Evolutionary conservation across 2,113 vertebrate genomes (phyloP).

Genomic region (Oceanites oceanicus): DNA sequence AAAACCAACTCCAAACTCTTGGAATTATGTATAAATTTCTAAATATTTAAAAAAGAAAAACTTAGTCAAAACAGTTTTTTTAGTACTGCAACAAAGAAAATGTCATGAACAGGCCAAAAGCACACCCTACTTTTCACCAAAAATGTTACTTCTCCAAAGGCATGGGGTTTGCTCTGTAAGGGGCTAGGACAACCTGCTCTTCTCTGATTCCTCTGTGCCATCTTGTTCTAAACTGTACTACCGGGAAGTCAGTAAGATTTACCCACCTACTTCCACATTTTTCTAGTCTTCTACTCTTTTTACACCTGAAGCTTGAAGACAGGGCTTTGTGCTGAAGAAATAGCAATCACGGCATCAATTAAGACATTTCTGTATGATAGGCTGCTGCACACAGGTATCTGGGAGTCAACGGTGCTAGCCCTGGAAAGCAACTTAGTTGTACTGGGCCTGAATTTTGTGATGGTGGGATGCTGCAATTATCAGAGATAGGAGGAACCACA

Average conservation of each 20-base stretch:
- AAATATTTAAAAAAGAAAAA: not conserved
- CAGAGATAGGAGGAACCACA: not conserved
- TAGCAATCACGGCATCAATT: not conserved
- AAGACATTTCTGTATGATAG: not conserved
- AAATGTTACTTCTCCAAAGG: not conserved
- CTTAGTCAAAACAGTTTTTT: not conserved
- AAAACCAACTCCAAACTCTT: not conserved
- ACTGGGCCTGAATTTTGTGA: not conserved
- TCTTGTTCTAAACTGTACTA: not conserved
- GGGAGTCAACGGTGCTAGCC: not conserved
- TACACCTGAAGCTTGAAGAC: not conserved
- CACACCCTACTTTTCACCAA: not conserved
- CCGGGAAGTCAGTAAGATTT: not conserved
- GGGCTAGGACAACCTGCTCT: not conserved
- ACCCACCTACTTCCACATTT: not conserved
- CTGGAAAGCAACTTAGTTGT: not conserved
- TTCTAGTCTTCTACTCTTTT: not conserved
- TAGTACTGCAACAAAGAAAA: not conserved
- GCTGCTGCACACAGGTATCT: not conserved
- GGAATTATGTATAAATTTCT: not conserved
- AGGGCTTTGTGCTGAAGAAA: not conserved
- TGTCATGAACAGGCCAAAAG: not conserved
- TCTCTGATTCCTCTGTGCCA: not conserved
- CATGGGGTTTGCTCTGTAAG: not conserved
- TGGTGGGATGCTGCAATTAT: not conserved